phyloP scores from a whole-genome alignment of 2,797 vertebrate genomes.

The Adelosebastes latens region DNA sequence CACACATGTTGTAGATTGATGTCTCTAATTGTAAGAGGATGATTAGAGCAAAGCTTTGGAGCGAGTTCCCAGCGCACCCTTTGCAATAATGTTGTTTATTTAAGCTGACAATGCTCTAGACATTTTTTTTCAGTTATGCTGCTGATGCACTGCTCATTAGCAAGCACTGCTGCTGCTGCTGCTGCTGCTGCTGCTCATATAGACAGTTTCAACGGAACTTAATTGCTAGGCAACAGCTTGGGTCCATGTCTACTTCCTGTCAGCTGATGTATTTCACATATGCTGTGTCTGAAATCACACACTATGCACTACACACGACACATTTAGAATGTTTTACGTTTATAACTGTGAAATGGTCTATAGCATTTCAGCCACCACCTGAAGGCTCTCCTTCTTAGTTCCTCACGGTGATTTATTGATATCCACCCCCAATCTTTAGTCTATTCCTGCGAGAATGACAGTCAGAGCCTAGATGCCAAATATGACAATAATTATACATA shows the following conservation, averaged over 20 bases:
- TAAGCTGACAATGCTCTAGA: constrained; percentile 16
- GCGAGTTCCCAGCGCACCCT: constrained; percentile 12
- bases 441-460: neutral
- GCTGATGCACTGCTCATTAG: constrained; percentile 24
- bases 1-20: neutral
- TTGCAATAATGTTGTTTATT: constrained; percentile 39
- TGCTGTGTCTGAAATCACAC: too few relatives aligned
- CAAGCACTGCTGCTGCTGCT: constrained; percentile 4
- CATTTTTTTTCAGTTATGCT: neutral
- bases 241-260: neutral
- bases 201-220: neutral
- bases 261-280: neutral
- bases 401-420: neutral
- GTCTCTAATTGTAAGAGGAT: constrained; percentile 1
- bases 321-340: too few relatives aligned
- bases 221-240: neutral
- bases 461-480: neutral
- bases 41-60: constrained; percentile 1
- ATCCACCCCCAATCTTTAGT: neutral
- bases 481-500: constrained; percentile 1
- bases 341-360: too few relatives aligned
- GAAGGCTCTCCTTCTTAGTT: neutral
- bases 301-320: too few relatives aligned
- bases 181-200: constrained; percentile 12
- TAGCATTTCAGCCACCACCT: neutral